Evolutionary conservation across 2,888 invertebrate genomes (phyloP), one percentile per base, ranked within the genome.

Genomic region (Tetanocera ferruginea): DNA sequence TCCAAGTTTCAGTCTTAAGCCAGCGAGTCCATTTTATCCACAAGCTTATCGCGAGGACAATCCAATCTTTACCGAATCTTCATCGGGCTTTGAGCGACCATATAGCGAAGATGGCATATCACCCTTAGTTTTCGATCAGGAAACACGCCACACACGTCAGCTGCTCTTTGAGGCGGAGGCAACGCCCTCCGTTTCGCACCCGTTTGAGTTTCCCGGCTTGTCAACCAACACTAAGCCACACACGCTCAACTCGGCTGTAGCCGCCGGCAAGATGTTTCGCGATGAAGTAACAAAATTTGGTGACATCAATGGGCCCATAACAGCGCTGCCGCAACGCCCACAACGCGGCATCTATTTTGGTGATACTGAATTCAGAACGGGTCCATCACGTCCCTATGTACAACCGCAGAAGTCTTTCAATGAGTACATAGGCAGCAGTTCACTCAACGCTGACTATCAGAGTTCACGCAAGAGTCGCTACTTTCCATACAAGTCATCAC

Each of bases 231-330:
- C 86, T 6, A 87, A 88, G 79, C 89, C 90, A 0, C 88, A 88
- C 49, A 84, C 87, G 0, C 78, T 87, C 1, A 87, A 83, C 52
- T 74, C 85, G 0, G 86, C 85, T 23, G 82, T 84, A 1, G 83
- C 84, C 0, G 73, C 80, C 0, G 87, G 86, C 1, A 88, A 89
- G 78, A 81, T 86, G 4, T 90, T 86, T 79, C 88, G 89, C 62
- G 90, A 90, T 55, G 90, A 90, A 66, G 90, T 90, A 3, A 90
- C 90, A 37, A 90, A 90, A 80, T 90, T 90, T 71, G 90, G 90
- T 1, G 90, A 90, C 55, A 83, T 89, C 11, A 90, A 90, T 79
- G 90, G 90, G 11, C 90, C 90, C 0, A 88, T 90, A 17, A 89
- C 90, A 3, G 88, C 89, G 3, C 57, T 89, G 55, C 89, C 88